These are phyloP conservation scores for Ariolimax columbianus DNA, from an alignment of 2,888 invertebrate genomes.

Conservation along the genomic window DNA sequence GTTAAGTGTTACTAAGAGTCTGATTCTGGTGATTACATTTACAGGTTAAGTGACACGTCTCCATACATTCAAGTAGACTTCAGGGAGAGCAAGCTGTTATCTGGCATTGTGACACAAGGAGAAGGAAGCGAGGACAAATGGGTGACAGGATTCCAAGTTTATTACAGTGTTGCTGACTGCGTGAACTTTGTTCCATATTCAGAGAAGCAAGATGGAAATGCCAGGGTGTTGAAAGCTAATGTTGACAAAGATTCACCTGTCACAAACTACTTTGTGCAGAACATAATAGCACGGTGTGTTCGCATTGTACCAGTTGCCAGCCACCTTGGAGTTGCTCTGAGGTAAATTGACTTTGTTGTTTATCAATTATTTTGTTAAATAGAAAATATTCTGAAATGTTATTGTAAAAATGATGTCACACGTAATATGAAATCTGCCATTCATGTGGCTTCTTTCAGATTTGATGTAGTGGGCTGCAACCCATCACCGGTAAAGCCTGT, in stretches of 20 bases:
- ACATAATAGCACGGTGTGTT: conserved; percentile 49
- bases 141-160: conserved; percentile 60
- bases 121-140: conserved; percentile 62
- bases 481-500: conserved; percentile 12
- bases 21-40: neutral
- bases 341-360: conserved; percentile 45
- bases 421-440: too few species aligned
- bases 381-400: neutral
- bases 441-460: conserved; percentile 13
- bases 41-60: conserved; percentile 26
- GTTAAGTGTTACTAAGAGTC: neutral
- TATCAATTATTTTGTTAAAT: neutral
- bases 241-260: conserved; percentile 42
- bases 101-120: conserved; percentile 66
- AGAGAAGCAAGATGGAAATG: conserved; percentile 50
- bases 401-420: too few species aligned
- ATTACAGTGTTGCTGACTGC: conserved; percentile 65
- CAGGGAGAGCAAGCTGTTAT: conserved; percentile 58
- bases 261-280: conserved; percentile 46
- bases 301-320: conserved; percentile 49
- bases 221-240: conserved; percentile 49
- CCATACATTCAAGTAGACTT: conserved; percentile 64
- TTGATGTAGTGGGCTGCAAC: conserved; percentile 54
- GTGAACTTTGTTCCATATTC: conserved; percentile 59
- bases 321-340: conserved; percentile 46